Evolutionary conservation across 2,797 vertebrate species (phyloP).

Genomic region (Myotis vivesi): DNA sequence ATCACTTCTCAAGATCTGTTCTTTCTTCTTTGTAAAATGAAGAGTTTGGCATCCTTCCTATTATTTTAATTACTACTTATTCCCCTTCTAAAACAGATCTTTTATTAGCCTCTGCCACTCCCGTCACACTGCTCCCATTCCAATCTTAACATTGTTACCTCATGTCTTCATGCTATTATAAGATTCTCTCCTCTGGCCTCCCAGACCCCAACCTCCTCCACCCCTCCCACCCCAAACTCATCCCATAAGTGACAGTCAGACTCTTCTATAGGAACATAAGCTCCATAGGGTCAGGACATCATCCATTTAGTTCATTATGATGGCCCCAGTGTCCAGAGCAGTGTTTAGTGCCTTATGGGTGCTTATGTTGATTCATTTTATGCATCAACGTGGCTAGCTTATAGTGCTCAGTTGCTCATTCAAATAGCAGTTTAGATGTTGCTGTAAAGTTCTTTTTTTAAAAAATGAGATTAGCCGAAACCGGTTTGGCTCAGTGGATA

Average conservation of each 20-base stretch:
- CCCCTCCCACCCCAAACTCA: not conserved
- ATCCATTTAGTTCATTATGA: not conserved
- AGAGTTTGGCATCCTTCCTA: not conserved
- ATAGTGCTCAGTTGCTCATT: not conserved
- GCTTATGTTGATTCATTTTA: not conserved
- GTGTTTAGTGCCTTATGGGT: not conserved
- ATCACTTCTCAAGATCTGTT: not conserved
- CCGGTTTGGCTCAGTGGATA: too few relatives aligned
- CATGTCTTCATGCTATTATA: not conserved
- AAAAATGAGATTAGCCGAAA: too few relatives aligned
- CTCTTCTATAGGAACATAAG: not conserved
- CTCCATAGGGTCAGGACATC: not conserved
- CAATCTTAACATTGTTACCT: not conserved
- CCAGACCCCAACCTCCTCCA: not conserved
- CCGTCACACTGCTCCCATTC: not conserved
- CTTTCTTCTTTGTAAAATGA: not conserved
- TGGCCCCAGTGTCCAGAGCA: not conserved
- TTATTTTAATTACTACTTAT: not conserved
- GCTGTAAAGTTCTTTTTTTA: not conserved
- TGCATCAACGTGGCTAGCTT: not conserved
- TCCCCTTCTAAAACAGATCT: not conserved
- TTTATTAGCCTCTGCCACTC: not conserved
- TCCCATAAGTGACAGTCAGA: not conserved
- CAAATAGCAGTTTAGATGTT: not conserved
- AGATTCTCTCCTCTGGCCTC: not conserved